phyloP scores from a whole-genome alignment of 1,140 invertebrate species.

The Philaenus spumarius region DNA sequence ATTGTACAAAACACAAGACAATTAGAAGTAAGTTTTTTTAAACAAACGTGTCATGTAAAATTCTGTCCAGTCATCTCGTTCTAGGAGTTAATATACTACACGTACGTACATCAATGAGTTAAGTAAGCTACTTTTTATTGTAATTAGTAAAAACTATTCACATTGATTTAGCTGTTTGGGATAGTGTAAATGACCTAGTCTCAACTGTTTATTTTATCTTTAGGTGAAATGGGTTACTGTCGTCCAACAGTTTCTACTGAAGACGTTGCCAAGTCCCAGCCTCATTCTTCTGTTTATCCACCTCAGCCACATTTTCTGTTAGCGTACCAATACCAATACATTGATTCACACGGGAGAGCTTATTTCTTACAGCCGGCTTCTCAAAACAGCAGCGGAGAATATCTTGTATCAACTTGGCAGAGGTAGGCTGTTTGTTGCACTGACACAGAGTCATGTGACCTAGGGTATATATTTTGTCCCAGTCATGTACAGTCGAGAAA shows the following conservation, averaged over 20 bases:
- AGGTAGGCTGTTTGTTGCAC: conserved; percentile 20
- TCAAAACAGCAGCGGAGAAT: conserved; percentile 26
- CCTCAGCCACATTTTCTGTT: conserved; percentile 51
- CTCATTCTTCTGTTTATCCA: conserved; percentile 35
- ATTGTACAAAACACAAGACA: too few species aligned
- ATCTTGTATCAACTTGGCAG: conserved; percentile 27
- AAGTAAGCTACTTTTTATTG: too few species aligned
- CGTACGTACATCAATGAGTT: too few species aligned
- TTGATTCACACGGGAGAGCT: conserved; percentile 55
- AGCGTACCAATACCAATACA: conserved; percentile 53
- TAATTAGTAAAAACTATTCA: too few species aligned
- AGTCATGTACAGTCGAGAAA: neutral
- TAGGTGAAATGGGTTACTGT: conserved; percentile 41
- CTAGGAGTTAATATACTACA: too few species aligned
- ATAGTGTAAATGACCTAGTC: too few species aligned
- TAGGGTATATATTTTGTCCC: too few species aligned
- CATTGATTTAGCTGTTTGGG: too few species aligned
- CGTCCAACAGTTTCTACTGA: conserved; percentile 61
- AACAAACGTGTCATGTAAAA: too few species aligned
- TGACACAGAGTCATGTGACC: too few species aligned
- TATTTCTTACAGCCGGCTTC: conserved; percentile 50
- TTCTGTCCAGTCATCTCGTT: too few species aligned
- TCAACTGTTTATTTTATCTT: neutral
- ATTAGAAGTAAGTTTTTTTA: too few species aligned
- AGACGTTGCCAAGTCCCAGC: conserved; percentile 53